phyloP scores from a whole-genome alignment of 2,888 invertebrate genomes.

The Drosophila pseudotalamancana region DNA sequence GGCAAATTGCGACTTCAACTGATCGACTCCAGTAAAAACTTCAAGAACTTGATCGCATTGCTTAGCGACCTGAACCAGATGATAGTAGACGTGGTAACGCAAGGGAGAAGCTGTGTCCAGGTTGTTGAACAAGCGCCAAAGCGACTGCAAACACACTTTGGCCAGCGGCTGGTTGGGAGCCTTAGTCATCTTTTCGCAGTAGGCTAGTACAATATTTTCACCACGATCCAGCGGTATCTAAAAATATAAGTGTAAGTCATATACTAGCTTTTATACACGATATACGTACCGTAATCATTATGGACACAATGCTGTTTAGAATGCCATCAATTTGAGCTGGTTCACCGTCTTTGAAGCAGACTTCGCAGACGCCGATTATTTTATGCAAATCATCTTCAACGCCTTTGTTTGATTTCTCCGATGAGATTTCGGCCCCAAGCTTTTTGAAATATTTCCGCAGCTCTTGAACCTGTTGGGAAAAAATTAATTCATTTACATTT shows the following conservation, averaged over 20 bases:
- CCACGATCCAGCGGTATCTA: slow-evolving; percentile 94
- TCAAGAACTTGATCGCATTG: slow-evolving; percentile 93
- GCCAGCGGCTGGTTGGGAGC: slow-evolving; percentile 92
- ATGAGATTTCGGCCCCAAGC: slow-evolving; percentile 97
- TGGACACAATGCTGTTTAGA: slow-evolving; percentile 97
- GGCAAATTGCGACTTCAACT: slow-evolving; percentile 91
- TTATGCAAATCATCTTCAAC: slow-evolving; percentile 97
- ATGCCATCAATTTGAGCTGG: slow-evolving; percentile 96
- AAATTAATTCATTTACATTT: slow-evolving; percentile 6
- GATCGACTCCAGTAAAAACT: slow-evolving; percentile 93
- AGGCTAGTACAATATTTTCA: slow-evolving; percentile 94
- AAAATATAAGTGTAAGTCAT: slow-evolving; percentile 11
- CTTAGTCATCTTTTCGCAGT: slow-evolving; percentile 96
- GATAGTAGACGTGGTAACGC: slow-evolving; percentile 96
- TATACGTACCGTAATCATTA: slow-evolving; percentile 92
- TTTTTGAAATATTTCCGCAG: slow-evolving; percentile 95
- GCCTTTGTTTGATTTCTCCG: slow-evolving; percentile 94
- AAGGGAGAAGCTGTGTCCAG: slow-evolving; percentile 92
- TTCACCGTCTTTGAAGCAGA: slow-evolving; percentile 94
- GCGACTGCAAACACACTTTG: slow-evolving; percentile 92
- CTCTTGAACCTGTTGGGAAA: slow-evolving; percentile 91
- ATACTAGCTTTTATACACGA: neutral
- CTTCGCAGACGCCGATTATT: slow-evolving; percentile 96
- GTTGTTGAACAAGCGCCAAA: slow-evolving; percentile 97
- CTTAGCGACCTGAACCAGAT: slow-evolving; percentile 94